Evolutionary conservation across 2,797 vertebrate species (phyloP).

Genomic region (Galaxias olidus): DNA sequence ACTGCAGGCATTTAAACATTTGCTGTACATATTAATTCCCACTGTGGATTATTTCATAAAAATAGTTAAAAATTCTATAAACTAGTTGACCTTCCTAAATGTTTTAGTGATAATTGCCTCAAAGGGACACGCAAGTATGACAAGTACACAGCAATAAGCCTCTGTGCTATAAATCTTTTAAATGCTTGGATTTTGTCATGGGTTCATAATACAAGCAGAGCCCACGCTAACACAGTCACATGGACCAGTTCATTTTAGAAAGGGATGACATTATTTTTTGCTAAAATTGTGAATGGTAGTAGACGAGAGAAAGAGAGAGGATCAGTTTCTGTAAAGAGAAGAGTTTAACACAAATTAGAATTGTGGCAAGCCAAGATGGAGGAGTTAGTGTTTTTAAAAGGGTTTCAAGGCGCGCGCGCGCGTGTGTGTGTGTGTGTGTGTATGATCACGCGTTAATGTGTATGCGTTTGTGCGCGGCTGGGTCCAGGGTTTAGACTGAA

Average conservation of each 20-base stretch:
- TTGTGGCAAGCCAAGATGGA: conserved; percentile 31
- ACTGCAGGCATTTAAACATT: not conserved
- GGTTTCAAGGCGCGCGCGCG: conserved; percentile 14
- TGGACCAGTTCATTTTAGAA: no score
- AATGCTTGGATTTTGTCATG: no score
- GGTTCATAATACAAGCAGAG: no score
- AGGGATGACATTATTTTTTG: not conserved
- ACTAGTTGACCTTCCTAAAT: no score
- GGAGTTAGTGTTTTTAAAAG: conserved; percentile 20
- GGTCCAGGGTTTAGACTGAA: conserved; percentile 33
- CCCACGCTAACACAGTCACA: no score
- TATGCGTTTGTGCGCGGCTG: conserved; percentile 21
- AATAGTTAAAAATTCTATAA: no score
- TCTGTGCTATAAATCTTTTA: no score
- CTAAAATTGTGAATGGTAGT: not conserved
- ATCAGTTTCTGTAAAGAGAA: no score
- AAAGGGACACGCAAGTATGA: no score
- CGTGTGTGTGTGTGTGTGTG: conserved; percentile 21
- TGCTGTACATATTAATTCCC: not conserved
- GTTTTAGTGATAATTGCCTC: no score
- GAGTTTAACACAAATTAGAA: conserved; percentile 16
- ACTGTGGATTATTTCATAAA: not conserved
- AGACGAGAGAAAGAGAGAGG: not conserved
- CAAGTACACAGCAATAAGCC: no score
- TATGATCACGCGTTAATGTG: conserved; percentile 9